Base-by-base conservation (phyloP, 1,140 invertebrate genomes). In the Manduca sexta region DNA sequence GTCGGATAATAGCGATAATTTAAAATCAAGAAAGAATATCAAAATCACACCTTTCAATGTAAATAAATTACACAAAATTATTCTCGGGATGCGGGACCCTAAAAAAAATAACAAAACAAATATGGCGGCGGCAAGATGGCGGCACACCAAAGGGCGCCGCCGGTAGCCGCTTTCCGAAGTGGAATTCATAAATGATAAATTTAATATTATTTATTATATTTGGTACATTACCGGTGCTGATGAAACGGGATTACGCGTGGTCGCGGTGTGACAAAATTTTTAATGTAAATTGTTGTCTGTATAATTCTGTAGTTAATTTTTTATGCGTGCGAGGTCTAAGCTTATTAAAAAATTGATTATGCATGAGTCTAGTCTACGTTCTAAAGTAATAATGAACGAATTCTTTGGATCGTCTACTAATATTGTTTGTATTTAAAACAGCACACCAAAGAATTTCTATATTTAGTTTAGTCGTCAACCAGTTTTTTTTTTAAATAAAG, bases 171-270 rank as follows among this genome's bases (percentile, higher is more conserved):
- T 57, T 56, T 54, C 64, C 57, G 56, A 58, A 51, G 63, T 64
- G 79, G 76, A 74, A 81, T 81, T 78, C 64, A 79, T 78, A 80
- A 81, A 82, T 82, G 78, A 84, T 84, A 84, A 84, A 75, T 78
- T 81, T 78, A 81, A 77, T 75, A 76, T 78, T 75, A 80, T 78
- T 80, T 84, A 84, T 69, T 70, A 64, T 52, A 49, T 37, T 50
- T 39, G 35, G 60, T 52, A 71, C 56, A 49, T 64, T 69, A 60
- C 63, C 48, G 55, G 74, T 73, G 75, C 51, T 77, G 74, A 42
- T 69, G 54, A 52, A 61, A 62, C 54, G 51, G 41, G 49, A 55
- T 60, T 59, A 51, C 26, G 38, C 41, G 53, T 40, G 18, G 41
- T 60, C 52, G 50, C 50, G 41, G 49, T 63, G 52, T 62, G 67